Evolutionary conservation across 2,888 invertebrate genomes (phyloP).

Genomic region (Therioaphis trifolii): DNA sequence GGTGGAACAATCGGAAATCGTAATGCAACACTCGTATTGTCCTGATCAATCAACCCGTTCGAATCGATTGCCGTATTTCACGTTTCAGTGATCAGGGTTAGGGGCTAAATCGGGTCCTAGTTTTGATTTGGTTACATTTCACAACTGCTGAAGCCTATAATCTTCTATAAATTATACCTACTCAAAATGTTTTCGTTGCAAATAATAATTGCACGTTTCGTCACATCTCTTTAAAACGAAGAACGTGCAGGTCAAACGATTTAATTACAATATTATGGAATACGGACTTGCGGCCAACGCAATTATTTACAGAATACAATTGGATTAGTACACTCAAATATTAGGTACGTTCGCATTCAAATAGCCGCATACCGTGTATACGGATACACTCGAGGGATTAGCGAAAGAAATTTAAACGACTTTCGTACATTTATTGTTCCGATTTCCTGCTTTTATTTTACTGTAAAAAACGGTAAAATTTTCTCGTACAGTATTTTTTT

Average conservation of each 20-base stretch:
- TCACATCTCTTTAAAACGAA: constrained; percentile 8
- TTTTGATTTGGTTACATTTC: constrained; percentile 44
- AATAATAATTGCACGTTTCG: constrained; percentile 29
- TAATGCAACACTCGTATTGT: neutral
- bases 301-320: too few species aligned
- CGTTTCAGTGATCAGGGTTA: constrained; percentile 22
- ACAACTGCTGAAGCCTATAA: neutral
- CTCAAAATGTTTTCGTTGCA: neutral
- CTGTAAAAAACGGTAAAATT: too few species aligned
- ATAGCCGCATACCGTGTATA: too few species aligned
- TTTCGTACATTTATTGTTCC: too few species aligned
- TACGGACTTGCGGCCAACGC: too few species aligned
- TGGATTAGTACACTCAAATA: too few species aligned
- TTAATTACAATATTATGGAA: constrained; percentile 3
- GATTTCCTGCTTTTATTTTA: too few species aligned
- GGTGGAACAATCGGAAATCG: constrained; percentile 25
- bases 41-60: constrained; percentile 9
- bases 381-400: too few species aligned
- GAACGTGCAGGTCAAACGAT: constrained; percentile 39
- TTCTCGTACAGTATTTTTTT: too few species aligned
- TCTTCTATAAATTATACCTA: constrained; percentile 20
- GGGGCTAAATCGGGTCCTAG: constrained; percentile 30
- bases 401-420: too few species aligned
- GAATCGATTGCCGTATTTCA: constrained; percentile 32
- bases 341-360: too few species aligned